These are phyloP conservation scores for Tapirus indicus DNA, from an alignment of 2,797 vertebrate genomes.

Conservation along the genomic window DNA sequence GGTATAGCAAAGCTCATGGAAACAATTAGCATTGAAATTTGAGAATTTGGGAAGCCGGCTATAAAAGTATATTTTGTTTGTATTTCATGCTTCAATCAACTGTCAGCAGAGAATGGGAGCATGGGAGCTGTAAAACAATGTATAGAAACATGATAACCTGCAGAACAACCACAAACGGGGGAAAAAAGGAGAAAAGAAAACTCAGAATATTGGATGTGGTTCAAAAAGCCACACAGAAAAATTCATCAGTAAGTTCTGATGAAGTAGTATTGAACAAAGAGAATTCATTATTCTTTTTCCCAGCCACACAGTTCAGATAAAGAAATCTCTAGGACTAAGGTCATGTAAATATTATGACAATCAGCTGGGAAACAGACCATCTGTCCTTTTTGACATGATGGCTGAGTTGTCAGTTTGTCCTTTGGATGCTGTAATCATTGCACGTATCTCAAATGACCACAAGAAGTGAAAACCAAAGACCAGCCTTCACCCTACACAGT, in stretches of 20 bases:
- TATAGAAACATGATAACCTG: constrained; percentile 23
- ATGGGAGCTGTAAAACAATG: constrained; percentile 18
- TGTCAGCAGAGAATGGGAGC: neutral
- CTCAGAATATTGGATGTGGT: neutral
- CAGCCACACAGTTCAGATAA: neutral
- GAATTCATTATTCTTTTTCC: neutral
- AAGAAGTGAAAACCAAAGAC: constrained; percentile 8
- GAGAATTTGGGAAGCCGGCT: neutral
- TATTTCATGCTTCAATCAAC: constrained; percentile 59
- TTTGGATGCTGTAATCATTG: neutral
- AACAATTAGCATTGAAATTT: constrained; percentile 24
- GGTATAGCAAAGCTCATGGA: constrained; percentile 46
- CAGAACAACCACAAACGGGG: neutral
- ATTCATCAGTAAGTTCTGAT: neutral
- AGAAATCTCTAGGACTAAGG: neutral
- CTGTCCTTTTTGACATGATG: neutral
- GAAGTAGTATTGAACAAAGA: neutral
- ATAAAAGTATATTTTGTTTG: neutral
- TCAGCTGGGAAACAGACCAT: neutral
- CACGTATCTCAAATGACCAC: neutral
- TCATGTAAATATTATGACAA: neutral
- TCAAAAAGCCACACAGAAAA: neutral
- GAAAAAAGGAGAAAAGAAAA: neutral
- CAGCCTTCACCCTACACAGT: neutral
- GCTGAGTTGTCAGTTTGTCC: neutral